Conservation (phyloP, 2,888 invertebrate species). For the Chalcis sispes region DNA sequence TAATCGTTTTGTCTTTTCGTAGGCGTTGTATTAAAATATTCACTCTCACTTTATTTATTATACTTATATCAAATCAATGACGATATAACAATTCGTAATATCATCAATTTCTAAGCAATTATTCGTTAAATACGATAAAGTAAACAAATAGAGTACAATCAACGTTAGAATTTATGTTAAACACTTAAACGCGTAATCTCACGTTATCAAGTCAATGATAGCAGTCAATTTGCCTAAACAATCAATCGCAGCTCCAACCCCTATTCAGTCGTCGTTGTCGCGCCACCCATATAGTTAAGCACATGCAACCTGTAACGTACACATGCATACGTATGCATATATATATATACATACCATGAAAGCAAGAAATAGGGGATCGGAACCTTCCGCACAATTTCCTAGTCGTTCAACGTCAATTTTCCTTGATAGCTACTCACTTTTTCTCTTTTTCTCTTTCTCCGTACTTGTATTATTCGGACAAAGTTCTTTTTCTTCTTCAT, state of each 20-base stretch:
- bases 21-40: no score
- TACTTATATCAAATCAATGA: no score
- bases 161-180: constrained; percentile 7
- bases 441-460: no score
- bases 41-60: no score
- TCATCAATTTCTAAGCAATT: no score
- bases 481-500: no score
- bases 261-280: constrained; percentile 18
- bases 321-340: background rate
- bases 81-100: no score
- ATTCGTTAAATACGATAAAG: no score
- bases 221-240: constrained; percentile 52
- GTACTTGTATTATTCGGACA: no score
- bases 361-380: no score
- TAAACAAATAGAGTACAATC: background rate
- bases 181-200: constrained; percentile 28
- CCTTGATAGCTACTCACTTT: constrained; percentile 58
- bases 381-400: constrained; percentile 65
- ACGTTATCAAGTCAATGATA: constrained; percentile 38
- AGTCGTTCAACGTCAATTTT: constrained; percentile 63
- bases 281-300: background rate
- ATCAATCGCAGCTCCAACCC: constrained; percentile 42
- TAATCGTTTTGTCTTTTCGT: no score
- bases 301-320: background rate
- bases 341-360: background rate